Base-by-base conservation (phyloP, 2,888 invertebrate species). In the Harpalus rubripes region DNA sequence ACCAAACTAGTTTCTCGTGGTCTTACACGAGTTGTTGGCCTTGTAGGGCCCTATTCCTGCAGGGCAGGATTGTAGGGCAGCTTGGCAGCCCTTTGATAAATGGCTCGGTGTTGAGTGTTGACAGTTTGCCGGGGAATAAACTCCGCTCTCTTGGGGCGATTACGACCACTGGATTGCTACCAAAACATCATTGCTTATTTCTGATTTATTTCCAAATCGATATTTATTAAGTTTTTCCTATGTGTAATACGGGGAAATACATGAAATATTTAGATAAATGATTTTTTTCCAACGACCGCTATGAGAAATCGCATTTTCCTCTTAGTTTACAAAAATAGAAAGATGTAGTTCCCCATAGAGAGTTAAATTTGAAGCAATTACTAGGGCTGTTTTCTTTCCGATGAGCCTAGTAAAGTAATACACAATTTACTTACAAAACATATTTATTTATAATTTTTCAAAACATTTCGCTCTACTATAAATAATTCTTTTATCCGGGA, bases 71-170 rank as follows among this genome's bases (percentile, higher is more conserved):
- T 72, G 39, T 44, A 72, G 44, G 72, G 41, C 72, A 72, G 18
- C 8, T 22, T 12, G 32, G 32, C 44, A 74, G 59, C 80, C 15
- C 61, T 81, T 81, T 81, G 83, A 83, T 61, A 83, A 83, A 83
- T 83, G 83, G 74, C 61, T 39, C 39, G 12, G 22, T 58, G 59
- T 61, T 83, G 72, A 83, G 83, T 83, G 83, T 83, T 83, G 83
- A 83, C 83, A 83, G 83, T 83, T 76, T 61, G 74, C 74, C 59
- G 65, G 72, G 74, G 76, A 83, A 39, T 74, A 74, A 83, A 83
- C 58, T 76, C 61, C 59, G 32, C 18, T 83, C 83, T 83, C 83
- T 59, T n/a, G 83, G 59, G 83, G 83, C 83, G 41, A 83, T 74
- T 74, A 74, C 72, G 15, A 22, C 68, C 39, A 39, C 68, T 68